These are phyloP conservation scores for Anthonomus grandis DNA, from an alignment of 1,140 invertebrate species.

Conservation along the genomic window DNA sequence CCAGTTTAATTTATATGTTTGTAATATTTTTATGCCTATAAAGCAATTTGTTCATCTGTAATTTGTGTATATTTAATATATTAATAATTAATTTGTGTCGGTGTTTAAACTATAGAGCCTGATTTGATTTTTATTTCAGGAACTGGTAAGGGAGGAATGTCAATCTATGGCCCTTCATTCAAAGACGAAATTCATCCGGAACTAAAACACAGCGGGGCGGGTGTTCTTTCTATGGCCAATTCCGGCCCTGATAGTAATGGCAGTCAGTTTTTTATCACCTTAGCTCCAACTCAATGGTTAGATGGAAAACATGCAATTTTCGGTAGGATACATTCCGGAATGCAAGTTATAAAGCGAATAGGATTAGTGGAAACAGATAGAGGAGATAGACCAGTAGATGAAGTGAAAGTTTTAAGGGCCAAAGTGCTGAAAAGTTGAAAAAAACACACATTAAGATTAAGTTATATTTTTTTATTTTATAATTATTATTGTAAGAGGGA, in stretches of 20 bases:
- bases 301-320: constrained; percentile 98
- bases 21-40: no score
- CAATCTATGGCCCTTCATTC: constrained; percentile 94
- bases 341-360: constrained; percentile 87
- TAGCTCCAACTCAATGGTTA: constrained; percentile 95
- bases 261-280: constrained; percentile 97
- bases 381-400: constrained; percentile 86
- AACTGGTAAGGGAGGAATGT: constrained; percentile 91
- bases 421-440: constrained; percentile 56
- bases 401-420: constrained; percentile 80
- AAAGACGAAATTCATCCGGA: constrained; percentile 94
- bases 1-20: no score
- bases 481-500: not conserved
- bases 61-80: no score
- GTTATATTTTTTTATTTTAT: not conserved
- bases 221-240: constrained; percentile 73
- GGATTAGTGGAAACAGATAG: constrained; percentile 90
- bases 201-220: constrained; percentile 88
- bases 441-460: not conserved
- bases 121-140: constrained; percentile 10
- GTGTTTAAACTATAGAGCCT: no score
- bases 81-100: no score
- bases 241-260: constrained; percentile 95
- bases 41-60: no score
- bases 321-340: constrained; percentile 78